Evolutionary conservation across 1,140 invertebrate genomes (phyloP).

Genomic region (fruit fly (Drosophila melanogaster)): Release_6_plus_ISO1_MT NT_033777.3:20610501-20611000

Average conservation of each 20-base stretch:
- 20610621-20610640: slow-evolving; percentile 92
- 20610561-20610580: slow-evolving; percentile 89
- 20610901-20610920: slow-evolving; percentile 6
- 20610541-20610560: slow-evolving; percentile 32
- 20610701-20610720: slow-evolving; percentile 41
- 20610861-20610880: slow-evolving; percentile 32
- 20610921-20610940: slow-evolving; percentile 23
- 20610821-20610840: slow-evolving; percentile 76
- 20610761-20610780: slow-evolving; percentile 65
- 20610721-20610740: slow-evolving; percentile 57
- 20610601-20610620: slow-evolving; percentile 93
- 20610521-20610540: neutral
- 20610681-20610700: slow-evolving; percentile 56
- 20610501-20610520: slow-evolving; percentile 91
- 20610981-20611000: slow-evolving; percentile 71
- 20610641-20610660: slow-evolving; percentile 89
- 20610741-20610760: slow-evolving; percentile 78
- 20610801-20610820: slow-evolving; percentile 72
- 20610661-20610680: slow-evolving; percentile 36
- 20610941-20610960: slow-evolving; percentile 55
- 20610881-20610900: slow-evolving; percentile 14
- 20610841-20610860: slow-evolving; percentile 65
- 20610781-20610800: slow-evolving; percentile 70
- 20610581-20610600: slow-evolving; percentile 93
- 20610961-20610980: slow-evolving; percentile 58